These are phyloP conservation scores for Sesamia nonagrioides DNA, from an alignment of 1,140 invertebrate species.

Conservation along the genomic window DNA sequence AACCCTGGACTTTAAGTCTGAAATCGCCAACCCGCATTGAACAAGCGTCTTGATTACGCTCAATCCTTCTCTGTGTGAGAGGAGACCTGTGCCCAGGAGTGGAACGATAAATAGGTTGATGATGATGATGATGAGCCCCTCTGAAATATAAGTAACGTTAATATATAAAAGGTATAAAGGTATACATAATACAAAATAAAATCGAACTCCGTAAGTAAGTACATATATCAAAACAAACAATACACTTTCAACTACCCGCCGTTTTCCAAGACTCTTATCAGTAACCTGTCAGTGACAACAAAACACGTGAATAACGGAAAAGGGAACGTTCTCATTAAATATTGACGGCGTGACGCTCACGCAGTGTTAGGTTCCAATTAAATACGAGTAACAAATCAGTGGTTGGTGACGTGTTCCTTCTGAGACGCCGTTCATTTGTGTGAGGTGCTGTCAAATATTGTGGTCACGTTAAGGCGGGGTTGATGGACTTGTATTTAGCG, in stretches of 20 bases:
- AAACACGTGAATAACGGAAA: constrained; percentile 26
- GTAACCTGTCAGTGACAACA: constrained; percentile 9
- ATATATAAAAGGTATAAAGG: too few relatives aligned
- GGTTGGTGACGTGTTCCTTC: constrained; percentile 17
- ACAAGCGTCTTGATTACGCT: too few relatives aligned
- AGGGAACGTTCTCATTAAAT: constrained; percentile 26
- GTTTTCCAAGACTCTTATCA: constrained; percentile 10
- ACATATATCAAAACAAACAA: neutral
- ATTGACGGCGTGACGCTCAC: neutral
- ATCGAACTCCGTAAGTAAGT: neutral
- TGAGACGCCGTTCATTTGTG: constrained; percentile 7
- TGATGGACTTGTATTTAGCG: neutral
- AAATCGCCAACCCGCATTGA: too few relatives aligned
- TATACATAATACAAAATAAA: too few relatives aligned
- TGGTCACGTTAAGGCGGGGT: constrained; percentile 1
- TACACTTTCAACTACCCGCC: neutral
- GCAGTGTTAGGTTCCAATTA: constrained; percentile 26
- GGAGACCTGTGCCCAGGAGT: too few relatives aligned
- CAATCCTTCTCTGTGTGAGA: too few relatives aligned
- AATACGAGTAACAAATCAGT: constrained; percentile 20
- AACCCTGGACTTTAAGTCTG: too few relatives aligned
- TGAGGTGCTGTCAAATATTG: constrained; percentile 38
- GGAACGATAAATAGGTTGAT: too few relatives aligned
- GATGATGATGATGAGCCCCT: too few relatives aligned
- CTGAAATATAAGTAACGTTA: too few relatives aligned